phyloP scores from a whole-genome alignment of 2,888 invertebrate genomes.

The Agonopterix arenella region DNA sequence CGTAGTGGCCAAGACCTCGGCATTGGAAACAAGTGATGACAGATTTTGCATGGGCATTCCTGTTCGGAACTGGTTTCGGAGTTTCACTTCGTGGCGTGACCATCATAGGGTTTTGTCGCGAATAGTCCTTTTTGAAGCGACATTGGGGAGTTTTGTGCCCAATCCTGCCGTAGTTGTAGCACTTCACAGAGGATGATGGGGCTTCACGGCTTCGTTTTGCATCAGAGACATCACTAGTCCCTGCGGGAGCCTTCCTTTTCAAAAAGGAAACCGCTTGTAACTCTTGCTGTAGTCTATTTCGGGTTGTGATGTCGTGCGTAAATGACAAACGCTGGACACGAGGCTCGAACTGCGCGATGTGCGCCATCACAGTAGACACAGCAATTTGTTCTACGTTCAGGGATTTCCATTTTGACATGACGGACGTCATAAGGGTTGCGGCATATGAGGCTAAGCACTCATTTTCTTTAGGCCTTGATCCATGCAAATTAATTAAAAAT shows the following conservation, averaged over 20 bases:
- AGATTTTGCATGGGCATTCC: background rate
- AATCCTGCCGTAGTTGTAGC: background rate
- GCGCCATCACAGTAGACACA: background rate
- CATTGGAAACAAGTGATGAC: conserved; percentile 2
- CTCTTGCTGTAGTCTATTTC: background rate
- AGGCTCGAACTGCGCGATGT: conserved; percentile 1
- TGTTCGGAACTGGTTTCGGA: background rate
- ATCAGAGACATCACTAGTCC: background rate
- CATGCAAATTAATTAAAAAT: background rate
- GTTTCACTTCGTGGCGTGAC: too few species aligned
- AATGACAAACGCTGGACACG: conserved; percentile 2
- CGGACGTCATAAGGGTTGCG: background rate
- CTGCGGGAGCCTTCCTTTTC: background rate
- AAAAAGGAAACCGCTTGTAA: background rate
- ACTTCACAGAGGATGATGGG: background rate
- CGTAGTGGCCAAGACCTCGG: conserved; percentile 1
- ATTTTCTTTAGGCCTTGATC: background rate
- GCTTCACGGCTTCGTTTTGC: background rate
- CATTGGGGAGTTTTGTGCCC: background rate
- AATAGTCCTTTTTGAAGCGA: background rate
- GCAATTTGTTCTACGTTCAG: background rate
- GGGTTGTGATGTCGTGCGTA: conserved; percentile 1
- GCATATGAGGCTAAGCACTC: conserved; percentile 2
- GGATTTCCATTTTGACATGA: background rate
- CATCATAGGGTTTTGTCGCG: too few species aligned